Conservation (phyloP, 2,113 vertebrate genomes). For the Diadophis punctatus region DNA sequence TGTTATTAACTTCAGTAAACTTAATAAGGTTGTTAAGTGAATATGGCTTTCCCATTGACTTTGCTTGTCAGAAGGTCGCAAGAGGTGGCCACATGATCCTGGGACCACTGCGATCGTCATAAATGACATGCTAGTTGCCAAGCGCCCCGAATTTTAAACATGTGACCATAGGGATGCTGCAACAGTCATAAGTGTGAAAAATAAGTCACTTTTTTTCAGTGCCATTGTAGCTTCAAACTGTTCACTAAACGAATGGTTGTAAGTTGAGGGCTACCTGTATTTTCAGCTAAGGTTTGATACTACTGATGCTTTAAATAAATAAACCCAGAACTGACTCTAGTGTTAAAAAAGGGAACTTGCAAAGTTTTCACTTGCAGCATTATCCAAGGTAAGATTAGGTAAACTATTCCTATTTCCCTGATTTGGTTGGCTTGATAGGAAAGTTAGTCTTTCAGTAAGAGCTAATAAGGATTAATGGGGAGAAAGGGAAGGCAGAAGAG, state of each 20-base stretch:
- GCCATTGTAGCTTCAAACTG: neutral
- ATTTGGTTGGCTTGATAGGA: neutral
- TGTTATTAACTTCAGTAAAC: neutral
- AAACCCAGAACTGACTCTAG: neutral
- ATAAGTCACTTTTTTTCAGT: neutral
- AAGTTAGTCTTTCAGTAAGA: neutral
- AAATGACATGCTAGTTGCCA: neutral
- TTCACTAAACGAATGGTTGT: neutral
- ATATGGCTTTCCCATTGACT: neutral
- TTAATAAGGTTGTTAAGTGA: neutral
- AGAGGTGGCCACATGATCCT: neutral
- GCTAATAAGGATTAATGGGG: neutral
- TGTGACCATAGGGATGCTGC: neutral
- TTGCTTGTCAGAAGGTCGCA: neutral
- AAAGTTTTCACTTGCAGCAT: neutral
- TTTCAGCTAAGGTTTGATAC: neutral
- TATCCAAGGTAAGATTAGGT: neutral
- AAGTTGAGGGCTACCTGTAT: neutral
- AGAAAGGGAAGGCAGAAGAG: neutral
- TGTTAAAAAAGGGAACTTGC: neutral
- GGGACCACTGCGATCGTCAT: neutral
- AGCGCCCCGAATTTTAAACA: neutral
- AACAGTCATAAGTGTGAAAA: neutral
- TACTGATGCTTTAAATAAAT: neutral
- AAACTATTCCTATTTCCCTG: neutral